Evolutionary conservation across 1,140 invertebrate species (phyloP).

Genomic region (Drosophila sp.): DNA sequence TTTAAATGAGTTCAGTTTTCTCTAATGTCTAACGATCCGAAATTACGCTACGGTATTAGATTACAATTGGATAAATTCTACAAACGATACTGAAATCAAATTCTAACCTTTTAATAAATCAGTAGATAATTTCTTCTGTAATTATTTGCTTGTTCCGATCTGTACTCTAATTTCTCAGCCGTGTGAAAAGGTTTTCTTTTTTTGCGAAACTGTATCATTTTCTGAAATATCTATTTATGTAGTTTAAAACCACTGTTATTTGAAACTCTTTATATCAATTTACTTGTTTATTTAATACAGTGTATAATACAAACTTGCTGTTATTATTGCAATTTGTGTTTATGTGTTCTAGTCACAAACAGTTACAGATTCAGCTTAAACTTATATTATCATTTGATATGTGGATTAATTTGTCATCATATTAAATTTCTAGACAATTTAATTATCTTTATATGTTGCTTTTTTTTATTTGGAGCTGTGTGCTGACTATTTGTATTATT

Average conservation of each 20-base stretch:
- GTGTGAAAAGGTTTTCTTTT: no score
- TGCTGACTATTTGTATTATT: not conserved
- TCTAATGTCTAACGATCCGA: no score
- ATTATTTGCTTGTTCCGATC: no score
- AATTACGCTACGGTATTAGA: no score
- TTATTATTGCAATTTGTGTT: not conserved
- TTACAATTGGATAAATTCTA: no score
- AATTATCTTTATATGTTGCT: constrained; percentile 33
- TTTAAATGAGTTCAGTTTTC: no score
- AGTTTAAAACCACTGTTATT: not conserved
- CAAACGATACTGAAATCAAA: no score
- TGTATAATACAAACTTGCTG: not conserved
- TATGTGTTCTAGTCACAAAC: constrained; percentile 5
- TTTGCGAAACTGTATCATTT: no score
- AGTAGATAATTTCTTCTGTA: no score
- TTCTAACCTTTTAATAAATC: no score
- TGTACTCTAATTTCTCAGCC: no score
- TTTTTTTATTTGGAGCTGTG: constrained; percentile 3
- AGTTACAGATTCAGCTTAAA: constrained; percentile 3
- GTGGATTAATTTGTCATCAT: constrained; percentile 43
- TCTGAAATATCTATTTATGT: no score
- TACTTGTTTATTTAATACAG: constrained; percentile 13
- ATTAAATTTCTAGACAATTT: constrained; percentile 42
- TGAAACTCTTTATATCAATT: not conserved
- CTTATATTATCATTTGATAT: constrained; percentile 33